Percentiles rank a stretch among this genome's conserved stretches.
These are phyloP conservation scores for Oplegnathus fasciatus DNA, from an alignment of 2,113 vertebrate species.

Conservation along the genomic window DNA sequence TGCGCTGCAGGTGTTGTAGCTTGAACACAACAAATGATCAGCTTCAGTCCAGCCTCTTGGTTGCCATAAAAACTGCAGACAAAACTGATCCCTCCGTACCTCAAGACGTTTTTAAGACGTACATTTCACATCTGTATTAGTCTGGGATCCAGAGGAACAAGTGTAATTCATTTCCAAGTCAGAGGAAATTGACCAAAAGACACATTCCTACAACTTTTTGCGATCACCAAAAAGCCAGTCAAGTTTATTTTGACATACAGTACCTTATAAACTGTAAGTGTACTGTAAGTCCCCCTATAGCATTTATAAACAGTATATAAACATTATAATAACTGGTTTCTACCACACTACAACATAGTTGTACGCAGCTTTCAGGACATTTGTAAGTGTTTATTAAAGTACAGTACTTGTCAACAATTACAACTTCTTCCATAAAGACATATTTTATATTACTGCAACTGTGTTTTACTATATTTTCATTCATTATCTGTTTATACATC, in stretches of 20 bases:
- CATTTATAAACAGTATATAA: neutral
- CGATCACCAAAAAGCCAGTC: no score
- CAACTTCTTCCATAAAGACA: neutral
- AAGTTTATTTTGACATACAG: neutral
- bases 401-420: no score
- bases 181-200: neutral
- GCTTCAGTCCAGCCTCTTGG: neutral
- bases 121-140: neutral
- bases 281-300: no score
- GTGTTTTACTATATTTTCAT: no score
- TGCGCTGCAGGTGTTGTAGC: neutral
- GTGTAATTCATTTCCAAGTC: neutral
- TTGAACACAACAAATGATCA: neutral
- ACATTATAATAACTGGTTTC: neutral
- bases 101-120: neutral
- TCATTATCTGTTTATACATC: no score
- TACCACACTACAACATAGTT: neutral
- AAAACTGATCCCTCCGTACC: neutral
- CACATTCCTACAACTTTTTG: no score
- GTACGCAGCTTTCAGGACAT: neutral
- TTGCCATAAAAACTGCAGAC: neutral
- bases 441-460: no score
- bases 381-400: neutral
- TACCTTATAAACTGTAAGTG: neutral
- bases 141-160: neutral